Percentiles rank a stretch among this genome's conserved stretches.
Conservation (phyloP, 2,888 invertebrate species). For the Trachelus tabidus region DNA sequence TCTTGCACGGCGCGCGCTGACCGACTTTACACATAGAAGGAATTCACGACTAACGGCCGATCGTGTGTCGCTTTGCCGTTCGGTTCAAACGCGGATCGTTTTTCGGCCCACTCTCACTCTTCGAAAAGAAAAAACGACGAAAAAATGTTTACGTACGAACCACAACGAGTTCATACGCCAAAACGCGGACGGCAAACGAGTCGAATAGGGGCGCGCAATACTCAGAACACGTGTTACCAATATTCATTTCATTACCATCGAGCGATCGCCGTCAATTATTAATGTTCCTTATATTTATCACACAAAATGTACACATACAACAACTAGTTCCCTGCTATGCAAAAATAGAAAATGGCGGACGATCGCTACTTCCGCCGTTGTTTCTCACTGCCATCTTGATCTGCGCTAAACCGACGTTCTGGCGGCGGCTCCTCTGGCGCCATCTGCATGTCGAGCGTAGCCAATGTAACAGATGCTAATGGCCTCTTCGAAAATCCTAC, state of each 20-base stretch:
- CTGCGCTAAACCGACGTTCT: conserved; percentile 24
- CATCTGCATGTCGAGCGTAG: background rate
- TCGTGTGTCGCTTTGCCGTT: conserved; percentile 12
- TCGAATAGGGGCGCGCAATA: conserved; percentile 34
- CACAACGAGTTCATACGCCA: conserved; percentile 28
- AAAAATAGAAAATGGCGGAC: conserved; percentile 65
- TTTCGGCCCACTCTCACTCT: conserved; percentile 27
- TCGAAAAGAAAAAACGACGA: conserved; percentile 33
- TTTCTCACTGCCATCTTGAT: conserved; percentile 55
- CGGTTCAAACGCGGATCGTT: conserved; percentile 14
- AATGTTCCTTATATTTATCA: conserved; percentile 52
- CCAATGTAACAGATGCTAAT: too few species aligned
- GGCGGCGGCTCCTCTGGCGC: background rate
- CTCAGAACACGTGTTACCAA: conserved; percentile 45
- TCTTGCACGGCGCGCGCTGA: conserved; percentile 15
- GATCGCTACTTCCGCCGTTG: conserved; percentile 49
- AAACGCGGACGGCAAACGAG: conserved; percentile 23
- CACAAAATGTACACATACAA: conserved; percentile 59
- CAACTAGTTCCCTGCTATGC: conserved; percentile 61
- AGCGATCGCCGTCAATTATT: conserved; percentile 32
- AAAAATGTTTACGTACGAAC: conserved; percentile 43
- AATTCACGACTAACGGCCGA: conserved; percentile 6
- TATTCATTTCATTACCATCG: conserved; percentile 48
- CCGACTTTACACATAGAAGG: conserved; percentile 9
- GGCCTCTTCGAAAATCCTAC: too few species aligned